phyloP scores from a whole-genome alignment of 2,888 invertebrate genomes.

The Heliconius erato region DNA sequence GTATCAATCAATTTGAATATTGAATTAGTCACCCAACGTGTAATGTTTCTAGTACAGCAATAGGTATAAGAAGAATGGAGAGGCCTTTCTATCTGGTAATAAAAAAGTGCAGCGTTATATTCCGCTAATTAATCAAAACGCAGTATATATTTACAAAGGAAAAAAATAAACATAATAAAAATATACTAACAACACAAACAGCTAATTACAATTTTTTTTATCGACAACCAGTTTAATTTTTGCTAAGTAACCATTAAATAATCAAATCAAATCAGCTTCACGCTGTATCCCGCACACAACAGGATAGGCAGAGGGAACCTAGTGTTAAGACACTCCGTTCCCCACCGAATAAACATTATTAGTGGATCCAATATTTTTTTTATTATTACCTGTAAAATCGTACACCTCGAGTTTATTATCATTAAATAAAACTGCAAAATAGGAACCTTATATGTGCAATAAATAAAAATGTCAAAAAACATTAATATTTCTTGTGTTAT shows the following conservation, averaged over 20 bases:
- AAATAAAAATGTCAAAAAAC: conserved; percentile 23
- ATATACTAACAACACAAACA: background rate
- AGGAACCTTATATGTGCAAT: background rate
- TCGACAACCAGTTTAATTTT: background rate
- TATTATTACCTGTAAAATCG: background rate
- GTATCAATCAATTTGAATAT: background rate
- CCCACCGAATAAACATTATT: background rate
- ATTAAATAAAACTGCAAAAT: conserved; percentile 17
- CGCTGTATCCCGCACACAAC: too few species aligned
- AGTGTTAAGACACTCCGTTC: too few species aligned
- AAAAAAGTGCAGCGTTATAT: background rate
- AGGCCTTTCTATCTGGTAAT: too few species aligned
- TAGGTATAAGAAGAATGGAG: background rate
- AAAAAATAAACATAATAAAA: background rate
- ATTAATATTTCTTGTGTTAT: conserved; percentile 22
- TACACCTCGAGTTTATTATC: conserved; percentile 1
- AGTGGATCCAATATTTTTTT: background rate
- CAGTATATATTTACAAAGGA: background rate
- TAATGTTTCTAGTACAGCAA: background rate
- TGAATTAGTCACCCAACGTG: background rate
- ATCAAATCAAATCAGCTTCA: too few species aligned
- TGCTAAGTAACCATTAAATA: background rate
- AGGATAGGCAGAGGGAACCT: too few species aligned
- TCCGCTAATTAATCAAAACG: background rate
- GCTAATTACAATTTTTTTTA: background rate